Evolutionary conservation across 2,113 vertebrate genomes (phyloP).

Genomic region (Neofelis nebulosa): DNA sequence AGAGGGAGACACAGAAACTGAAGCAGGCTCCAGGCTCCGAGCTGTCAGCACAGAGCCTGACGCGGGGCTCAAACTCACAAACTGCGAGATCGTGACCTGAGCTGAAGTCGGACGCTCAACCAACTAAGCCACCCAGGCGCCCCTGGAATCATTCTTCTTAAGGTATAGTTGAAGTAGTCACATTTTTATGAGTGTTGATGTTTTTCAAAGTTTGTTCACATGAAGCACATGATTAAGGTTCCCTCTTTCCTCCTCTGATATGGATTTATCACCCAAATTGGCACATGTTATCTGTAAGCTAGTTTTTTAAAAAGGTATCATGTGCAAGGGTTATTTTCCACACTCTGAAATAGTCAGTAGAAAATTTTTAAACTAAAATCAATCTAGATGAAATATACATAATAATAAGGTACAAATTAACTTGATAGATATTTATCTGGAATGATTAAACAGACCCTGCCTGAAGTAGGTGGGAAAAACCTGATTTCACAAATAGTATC

Average conservation of each 20-base stretch:
- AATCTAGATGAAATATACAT: background rate
- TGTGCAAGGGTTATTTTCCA: background rate
- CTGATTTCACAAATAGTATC: background rate
- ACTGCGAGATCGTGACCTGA: no score
- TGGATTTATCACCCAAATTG: background rate
- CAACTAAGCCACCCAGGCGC: no score
- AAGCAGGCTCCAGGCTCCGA: no score
- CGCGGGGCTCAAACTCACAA: no score
- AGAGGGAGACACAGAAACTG: no score
- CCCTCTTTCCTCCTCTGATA: background rate
- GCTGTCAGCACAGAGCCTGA: no score
- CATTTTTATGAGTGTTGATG: no score
- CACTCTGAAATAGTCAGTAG: background rate
- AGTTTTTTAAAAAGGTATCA: background rate
- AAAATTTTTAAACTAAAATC: background rate
- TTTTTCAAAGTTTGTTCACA: background rate
- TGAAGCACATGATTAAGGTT: background rate
- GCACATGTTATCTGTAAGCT: background rate
- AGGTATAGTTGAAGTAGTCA: background rate
- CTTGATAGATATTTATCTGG: background rate
- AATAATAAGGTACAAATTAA: background rate
- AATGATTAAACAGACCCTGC: background rate
- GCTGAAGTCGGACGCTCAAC: accelerated
- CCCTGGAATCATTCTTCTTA: background rate
- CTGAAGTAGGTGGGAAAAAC: background rate